Conservation (phyloP, 2,797 vertebrate genomes). For the Eidolon dupreanum region DNA sequence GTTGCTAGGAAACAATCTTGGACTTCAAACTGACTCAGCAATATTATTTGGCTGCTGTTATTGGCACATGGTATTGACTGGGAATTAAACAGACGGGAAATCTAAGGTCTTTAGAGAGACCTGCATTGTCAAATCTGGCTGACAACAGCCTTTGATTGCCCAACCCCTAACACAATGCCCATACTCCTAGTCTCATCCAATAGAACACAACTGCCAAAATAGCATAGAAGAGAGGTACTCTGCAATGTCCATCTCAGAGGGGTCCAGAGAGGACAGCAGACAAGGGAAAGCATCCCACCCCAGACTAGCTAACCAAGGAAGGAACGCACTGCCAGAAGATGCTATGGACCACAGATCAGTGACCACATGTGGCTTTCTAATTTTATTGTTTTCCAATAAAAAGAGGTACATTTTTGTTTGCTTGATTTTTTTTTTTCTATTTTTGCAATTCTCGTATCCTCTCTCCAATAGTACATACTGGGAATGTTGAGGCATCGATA, state of each 20-base stretch:
- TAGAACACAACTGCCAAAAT: not conserved
- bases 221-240: not conserved
- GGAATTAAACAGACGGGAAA: constrained; percentile 52
- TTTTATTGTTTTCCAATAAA: not conserved
- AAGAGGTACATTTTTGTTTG: not conserved
- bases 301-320: not conserved
- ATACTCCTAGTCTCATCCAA: not conserved
- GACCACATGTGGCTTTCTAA: not conserved
- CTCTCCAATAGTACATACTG: not conserved
- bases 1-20: constrained; percentile 60
- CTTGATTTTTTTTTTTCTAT: not conserved
- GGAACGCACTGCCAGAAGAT: not conserved
- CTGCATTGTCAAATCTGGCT: not conserved
- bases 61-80: constrained; percentile 58
- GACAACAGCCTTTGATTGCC: not conserved
- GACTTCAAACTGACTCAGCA: constrained; percentile 66
- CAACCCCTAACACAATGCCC: not conserved
- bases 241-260: not conserved
- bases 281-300: not conserved
- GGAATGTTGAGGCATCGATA: not conserved
- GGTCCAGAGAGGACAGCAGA: not conserved
- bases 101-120: constrained; percentile 57
- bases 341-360: not conserved
- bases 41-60: constrained; percentile 29
- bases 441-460: not conserved